phyloP scores from a whole-genome alignment of 2,797 vertebrate species.

The Okamejei kenojei region DNA sequence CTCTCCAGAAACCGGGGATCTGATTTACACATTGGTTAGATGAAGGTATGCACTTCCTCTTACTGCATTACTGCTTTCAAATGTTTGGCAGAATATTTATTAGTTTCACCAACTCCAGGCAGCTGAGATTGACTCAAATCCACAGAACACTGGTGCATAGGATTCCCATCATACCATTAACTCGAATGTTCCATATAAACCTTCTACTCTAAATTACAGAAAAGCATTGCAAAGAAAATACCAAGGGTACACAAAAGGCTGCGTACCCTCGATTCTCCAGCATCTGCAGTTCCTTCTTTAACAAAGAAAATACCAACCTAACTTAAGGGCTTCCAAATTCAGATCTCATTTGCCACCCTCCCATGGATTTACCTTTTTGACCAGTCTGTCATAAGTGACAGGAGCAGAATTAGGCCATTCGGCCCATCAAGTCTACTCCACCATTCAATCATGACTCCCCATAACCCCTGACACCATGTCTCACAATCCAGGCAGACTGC shows the following conservation, averaged over 20 bases:
- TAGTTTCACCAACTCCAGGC: not conserved
- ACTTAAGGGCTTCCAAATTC: not conserved
- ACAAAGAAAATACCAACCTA: not conserved
- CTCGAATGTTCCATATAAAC: not conserved
- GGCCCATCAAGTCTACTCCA: no score
- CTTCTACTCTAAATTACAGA: not conserved
- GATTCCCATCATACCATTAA: not conserved
- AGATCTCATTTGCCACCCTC: no score
- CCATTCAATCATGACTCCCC: no score
- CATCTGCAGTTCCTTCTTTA: no score
- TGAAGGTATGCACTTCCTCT: not conserved
- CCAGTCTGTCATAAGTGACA: no score
- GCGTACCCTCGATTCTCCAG: no score
- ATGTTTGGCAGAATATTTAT: not conserved
- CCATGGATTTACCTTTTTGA: not conserved
- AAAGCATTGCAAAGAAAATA: no score
- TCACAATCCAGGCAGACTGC: no score
- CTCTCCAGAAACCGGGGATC: no score
- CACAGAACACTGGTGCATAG: not conserved
- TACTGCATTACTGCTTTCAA: not conserved
- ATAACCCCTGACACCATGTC: no score
- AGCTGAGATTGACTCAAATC: not conserved
- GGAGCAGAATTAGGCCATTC: no score
- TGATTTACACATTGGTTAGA: not conserved
- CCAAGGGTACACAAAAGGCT: no score